Evolutionary conservation across 92 coral and sea anemone genomes (phyloP), one percentile per base, ranked within the genome.

Genomic region (Actinostola sp.): DNA sequence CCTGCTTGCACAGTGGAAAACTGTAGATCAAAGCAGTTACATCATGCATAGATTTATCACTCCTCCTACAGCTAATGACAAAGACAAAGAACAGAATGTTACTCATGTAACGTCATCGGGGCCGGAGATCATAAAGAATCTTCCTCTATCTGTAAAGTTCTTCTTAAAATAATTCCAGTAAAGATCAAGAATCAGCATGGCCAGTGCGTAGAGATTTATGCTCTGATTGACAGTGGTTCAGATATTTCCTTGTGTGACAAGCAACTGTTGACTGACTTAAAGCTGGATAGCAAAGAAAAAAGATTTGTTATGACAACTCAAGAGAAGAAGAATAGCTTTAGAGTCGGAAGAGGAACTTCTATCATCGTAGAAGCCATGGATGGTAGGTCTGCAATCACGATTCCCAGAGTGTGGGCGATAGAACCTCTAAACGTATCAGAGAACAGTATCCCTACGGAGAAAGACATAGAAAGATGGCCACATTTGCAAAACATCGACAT

Each of bases 321-420:
- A 35, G 84, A 79, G 61, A 79, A 48, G 73, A 28, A 43, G 50
- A 50, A 70, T 38, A 70, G 77, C 25, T 16, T 4, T 10, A 58
- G 63, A 44, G 59, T 38, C 26, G 78, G 84, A 35, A 36, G 36
- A n/a, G 77, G 42, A 32, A 66, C 72, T 0, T 12, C 55, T 17
- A 21, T 79, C 14, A 48, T 14, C 0, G 71, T 70, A 0, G 71
- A 60, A 52, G 68, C 61, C 17, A 33, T 79, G 45, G 78, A 58
- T 17, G 63, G 77, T 2, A 34, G 25, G 6, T 34, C 58, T 0
- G 25, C 68, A 2, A 28, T 78, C 23, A 29, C 31, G 15, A 29
- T 78, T 0, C 52, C 62, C 2, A 78, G 39, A 23, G 83, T 78
- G 12, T 78, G 83, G 76, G 52, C 83, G 0, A 65, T 79, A 14